Evolutionary conservation across 2,797 vertebrate genomes (phyloP), one percentile per base, ranked within the genome.

Genomic region (Antrozous pallidus): DNA sequence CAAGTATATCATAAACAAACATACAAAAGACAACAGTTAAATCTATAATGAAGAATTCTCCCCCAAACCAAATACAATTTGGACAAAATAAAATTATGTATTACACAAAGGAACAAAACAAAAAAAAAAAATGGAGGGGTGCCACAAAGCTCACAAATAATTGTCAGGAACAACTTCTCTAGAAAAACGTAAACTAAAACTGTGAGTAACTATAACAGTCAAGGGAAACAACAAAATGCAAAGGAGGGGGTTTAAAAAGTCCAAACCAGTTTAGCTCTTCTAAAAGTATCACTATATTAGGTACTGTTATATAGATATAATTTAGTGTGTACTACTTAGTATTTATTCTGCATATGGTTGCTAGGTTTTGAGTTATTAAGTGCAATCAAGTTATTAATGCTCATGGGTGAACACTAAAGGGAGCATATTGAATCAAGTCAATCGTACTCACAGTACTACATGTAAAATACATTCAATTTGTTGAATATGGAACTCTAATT

Each of bases 21-120:
- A 47, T 33, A 11, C 49, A 56, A 38, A 0, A 82, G 36, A 71
- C 49, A 78, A 75, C 12, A 96, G 24, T 17, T 71, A 42, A 75
- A 87, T 31, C 12, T 38, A 93, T 14, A 42, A 42, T n/a, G 20
- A 88, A 91, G 13, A 69, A 45, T 86, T 49, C 49, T 79, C 24
- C 42, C 56, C 65, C 51, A 83, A 81, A 95, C 6, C 13, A 94
- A 90, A 95, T 36, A 90, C 20, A 86, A 70, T 73, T 56, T 70
- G 75, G 63, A 16, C 17, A 56, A 93, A 84, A 81, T 77, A n/a
- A 94, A 89, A 91, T 51, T 54, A 51, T 16, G 56, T n/a, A 47
- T 83, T 73, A 94, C 8, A 93, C 8, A 83, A 90, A 93, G 11
- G 9, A 42, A 74, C 26, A 91, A 90, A 10, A 93, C 88, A 65